Conservation (phyloP, 2,113 vertebrate genomes). For the Accipiter cooperii region DNA sequence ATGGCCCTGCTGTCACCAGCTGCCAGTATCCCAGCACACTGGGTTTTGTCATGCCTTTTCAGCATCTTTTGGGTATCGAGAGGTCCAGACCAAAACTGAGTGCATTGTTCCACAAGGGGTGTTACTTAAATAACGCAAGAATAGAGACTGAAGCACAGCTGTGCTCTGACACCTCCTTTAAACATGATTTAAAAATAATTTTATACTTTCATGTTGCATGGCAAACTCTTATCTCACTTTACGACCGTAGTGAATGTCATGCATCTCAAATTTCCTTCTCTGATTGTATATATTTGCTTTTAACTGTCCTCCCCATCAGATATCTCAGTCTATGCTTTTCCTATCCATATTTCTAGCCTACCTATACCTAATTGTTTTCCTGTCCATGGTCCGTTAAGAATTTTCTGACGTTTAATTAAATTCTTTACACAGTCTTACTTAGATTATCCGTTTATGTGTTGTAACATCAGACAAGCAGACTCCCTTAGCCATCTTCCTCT, state of each 20-base stretch:
- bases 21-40: background rate
- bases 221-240: background rate
- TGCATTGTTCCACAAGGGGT: rapidly evolving
- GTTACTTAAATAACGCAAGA: background rate
- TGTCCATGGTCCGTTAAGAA: background rate
- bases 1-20: background rate
- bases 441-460: background rate
- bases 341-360: background rate
- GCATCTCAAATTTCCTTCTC: background rate
- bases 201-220: background rate
- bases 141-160: background rate
- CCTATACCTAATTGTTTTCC: background rate
- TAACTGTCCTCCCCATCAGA: background rate
- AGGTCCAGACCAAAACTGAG: background rate
- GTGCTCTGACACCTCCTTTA: background rate
- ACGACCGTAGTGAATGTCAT: background rate
- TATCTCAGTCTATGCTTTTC: background rate
- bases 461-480: background rate
- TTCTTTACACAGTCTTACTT: background rate
- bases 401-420: background rate
- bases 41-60: background rate
- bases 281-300: background rate
- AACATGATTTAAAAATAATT: background rate
- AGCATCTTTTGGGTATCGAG: background rate
- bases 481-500: background rate